Evolutionary conservation across 2,888 invertebrate species (phyloP).

Genomic region (Embidobia sp.): DNA sequence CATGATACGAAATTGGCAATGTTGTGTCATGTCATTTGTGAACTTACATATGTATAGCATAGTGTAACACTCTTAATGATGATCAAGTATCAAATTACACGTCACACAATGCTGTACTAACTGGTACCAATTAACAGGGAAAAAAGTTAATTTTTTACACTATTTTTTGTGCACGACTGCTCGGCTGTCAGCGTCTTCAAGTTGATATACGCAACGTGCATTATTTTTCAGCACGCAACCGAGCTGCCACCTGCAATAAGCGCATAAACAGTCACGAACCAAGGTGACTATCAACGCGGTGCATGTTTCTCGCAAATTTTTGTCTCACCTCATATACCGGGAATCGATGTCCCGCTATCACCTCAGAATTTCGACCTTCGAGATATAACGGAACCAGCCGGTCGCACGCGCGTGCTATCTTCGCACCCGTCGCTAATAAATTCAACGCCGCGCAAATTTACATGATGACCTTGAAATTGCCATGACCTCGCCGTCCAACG

Average conservation of each 20-base stretch:
- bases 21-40: too few species aligned
- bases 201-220: slow-evolving; percentile 1
- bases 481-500: slow-evolving; percentile 36
- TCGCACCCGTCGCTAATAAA: slow-evolving; percentile 46
- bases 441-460: slow-evolving; percentile 51
- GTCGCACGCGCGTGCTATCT: slow-evolving; percentile 50
- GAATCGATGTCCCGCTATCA: slow-evolving; percentile 63
- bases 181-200: too few species aligned
- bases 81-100: too few species aligned
- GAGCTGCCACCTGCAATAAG: slow-evolving; percentile 14
- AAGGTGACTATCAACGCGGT: slow-evolving; percentile 31
- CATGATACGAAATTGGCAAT: too few species aligned
- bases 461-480: slow-evolving; percentile 63
- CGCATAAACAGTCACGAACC: slow-evolving; percentile 42
- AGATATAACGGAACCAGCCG: slow-evolving; percentile 54
- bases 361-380: slow-evolving; percentile 64
- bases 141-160: too few species aligned
- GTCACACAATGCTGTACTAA: too few species aligned
- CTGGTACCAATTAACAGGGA: too few species aligned
- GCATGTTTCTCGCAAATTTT: slow-evolving; percentile 37
- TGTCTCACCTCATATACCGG: slow-evolving; percentile 23
- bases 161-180: too few species aligned
- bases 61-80: too few species aligned
- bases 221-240: slow-evolving; percentile 4
- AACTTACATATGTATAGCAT: too few species aligned